Evolutionary conservation across 1,140 invertebrate species (phyloP).

Genomic region (Zaprionus inermis): DNA sequence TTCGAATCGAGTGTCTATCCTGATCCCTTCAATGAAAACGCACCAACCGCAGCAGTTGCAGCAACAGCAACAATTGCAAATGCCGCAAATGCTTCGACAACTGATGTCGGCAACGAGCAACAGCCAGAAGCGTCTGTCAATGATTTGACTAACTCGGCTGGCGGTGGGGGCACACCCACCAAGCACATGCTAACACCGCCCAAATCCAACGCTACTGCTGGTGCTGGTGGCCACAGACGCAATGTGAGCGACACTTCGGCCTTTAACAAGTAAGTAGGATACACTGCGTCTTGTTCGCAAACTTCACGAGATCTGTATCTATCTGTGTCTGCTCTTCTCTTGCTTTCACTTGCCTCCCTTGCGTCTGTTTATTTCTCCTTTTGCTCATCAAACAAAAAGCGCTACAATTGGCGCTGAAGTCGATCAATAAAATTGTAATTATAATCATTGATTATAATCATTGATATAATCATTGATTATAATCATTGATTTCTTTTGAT

Average conservation of each 20-base stretch:
- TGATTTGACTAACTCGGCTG: slow-evolving; percentile 26
- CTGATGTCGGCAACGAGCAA: slow-evolving; percentile 37
- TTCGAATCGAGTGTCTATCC: slow-evolving; percentile 86
- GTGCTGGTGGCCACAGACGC: slow-evolving; percentile 87
- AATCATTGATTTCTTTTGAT: slow-evolving; percentile 1
- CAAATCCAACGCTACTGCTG: slow-evolving; percentile 46
- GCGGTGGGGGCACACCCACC: slow-evolving; percentile 67
- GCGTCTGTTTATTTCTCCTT: slow-evolving; percentile 32
- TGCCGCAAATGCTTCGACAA: slow-evolving; percentile 6
- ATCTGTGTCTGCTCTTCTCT: slow-evolving; percentile 64
- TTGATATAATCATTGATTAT: neutral
- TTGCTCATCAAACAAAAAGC: slow-evolving; percentile 46
- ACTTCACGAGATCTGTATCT: slow-evolving; percentile 33
- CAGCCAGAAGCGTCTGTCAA: slow-evolving; percentile 23
- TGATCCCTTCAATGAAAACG: slow-evolving; percentile 86
- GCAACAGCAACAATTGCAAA: slow-evolving; percentile 27
- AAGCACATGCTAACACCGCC: slow-evolving; percentile 84
- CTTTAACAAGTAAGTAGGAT: slow-evolving; percentile 89
- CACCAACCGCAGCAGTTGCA: slow-evolving; percentile 1
- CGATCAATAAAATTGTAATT: slow-evolving; percentile 53
- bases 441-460: neutral
- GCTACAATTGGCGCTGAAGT: slow-evolving; percentile 57
- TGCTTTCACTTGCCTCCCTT: slow-evolving; percentile 49
- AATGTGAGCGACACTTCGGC: slow-evolving; percentile 95
- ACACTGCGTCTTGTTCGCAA: neutral